These are phyloP conservation scores for Donacobius atricapilla DNA, from an alignment of 2,113 vertebrate species.

Conservation along the genomic window DNA sequence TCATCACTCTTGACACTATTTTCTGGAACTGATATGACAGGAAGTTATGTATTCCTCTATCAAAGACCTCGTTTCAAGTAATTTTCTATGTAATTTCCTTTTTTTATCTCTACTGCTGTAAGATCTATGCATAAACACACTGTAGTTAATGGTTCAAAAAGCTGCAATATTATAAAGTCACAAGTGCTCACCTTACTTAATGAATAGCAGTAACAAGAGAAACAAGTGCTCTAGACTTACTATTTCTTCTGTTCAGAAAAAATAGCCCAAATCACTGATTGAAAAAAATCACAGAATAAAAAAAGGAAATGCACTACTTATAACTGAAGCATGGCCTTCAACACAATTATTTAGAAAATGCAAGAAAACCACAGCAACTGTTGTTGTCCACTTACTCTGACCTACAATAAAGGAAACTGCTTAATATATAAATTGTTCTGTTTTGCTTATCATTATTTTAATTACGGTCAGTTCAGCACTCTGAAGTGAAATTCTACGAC, in stretches of 20 bases:
- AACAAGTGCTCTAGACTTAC: background rate
- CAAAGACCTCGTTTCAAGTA: background rate
- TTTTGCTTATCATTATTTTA: background rate
- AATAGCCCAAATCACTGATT: background rate
- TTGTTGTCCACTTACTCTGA: background rate
- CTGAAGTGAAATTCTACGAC: background rate
- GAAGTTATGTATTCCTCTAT: background rate
- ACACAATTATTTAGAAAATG: background rate
- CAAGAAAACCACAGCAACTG: background rate
- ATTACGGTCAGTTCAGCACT: background rate
- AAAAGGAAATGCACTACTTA: background rate
- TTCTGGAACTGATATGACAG: background rate
- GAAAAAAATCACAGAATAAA: background rate
- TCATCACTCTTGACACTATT: background rate
- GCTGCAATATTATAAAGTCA: background rate
- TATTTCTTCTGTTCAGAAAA: background rate
- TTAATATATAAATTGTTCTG: background rate
- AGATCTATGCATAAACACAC: background rate
- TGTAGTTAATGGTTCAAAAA: background rate
- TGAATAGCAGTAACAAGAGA: background rate
- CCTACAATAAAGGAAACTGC: background rate
- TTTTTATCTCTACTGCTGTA: background rate
- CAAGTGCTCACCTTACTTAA: background rate
- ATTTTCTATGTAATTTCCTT: background rate
- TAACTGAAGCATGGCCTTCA: background rate